Evolutionary conservation across 2,113 vertebrate genomes (phyloP), one percentile per base, ranked within the genome.

Genomic region (Crotalus tigris): DNA sequence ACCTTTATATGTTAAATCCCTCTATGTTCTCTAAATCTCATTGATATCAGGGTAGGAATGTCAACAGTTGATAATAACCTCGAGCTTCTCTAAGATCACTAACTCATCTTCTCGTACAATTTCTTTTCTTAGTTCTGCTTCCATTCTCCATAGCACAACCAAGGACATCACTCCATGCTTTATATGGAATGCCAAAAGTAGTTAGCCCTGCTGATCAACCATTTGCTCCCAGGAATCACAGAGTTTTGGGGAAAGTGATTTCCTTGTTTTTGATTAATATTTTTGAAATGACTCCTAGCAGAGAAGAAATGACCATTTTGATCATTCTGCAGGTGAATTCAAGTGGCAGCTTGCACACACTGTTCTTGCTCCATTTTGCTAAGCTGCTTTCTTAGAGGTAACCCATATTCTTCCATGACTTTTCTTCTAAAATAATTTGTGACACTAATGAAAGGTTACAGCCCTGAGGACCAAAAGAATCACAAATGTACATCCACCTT

Each of bases 21-120:
- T 93, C 92, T 64, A 49, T 90, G 53, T 94, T 96, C 92, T 95
- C 93, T 94, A 95, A 96, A 94, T 96, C 95, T 95, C 96, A 96
- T 96, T 97, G 94, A 93, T 96, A 89, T 96, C 95, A 90, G 54
- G 87, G 57, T 90, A 87, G 92, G n/a, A 87, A 44, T 33, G 39
- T 87, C 92, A n/a, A 58, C 29, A 33, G 88, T 23, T 90, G 88
- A 49, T 90, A 64, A 64, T 87, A 90, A 90, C 92, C 89, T 29
- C 23, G 21, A 90, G 81, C 81, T 51, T 93, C 92, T 85, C 44
- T 53, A 46, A 44, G n/a, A 93, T 64, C 29, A 86, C 88, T 85
- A 53, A 61, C 88, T 93, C 86, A 93, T 93, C 75, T 86, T 86
- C 21, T 12, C 44, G 26, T 90, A 61, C 89, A 58, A 51, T 59